Evolutionary conservation across 2,888 invertebrate species (phyloP).

Genomic region (Hyles lineata): DNA sequence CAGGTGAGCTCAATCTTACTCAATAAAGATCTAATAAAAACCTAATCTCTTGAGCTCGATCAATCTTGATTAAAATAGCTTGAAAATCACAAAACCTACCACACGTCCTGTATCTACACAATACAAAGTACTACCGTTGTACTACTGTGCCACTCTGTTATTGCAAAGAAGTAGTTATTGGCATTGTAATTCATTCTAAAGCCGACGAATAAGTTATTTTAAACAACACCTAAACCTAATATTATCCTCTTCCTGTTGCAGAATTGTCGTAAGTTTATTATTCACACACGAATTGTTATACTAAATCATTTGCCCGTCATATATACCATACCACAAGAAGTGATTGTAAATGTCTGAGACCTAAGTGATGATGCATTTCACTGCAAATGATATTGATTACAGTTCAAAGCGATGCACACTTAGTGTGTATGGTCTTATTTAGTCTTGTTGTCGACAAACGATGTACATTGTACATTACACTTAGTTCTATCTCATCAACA

Average conservation of each 20-base stretch:
- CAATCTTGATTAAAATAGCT: no score
- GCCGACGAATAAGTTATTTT: background rate
- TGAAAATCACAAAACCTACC: no score
- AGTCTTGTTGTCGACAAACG: background rate
- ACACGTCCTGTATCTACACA: no score
- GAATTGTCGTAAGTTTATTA: background rate
- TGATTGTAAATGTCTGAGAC: background rate
- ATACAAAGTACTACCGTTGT: background rate
- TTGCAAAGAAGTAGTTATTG: background rate
- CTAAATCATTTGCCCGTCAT: background rate
- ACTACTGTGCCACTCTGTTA: background rate
- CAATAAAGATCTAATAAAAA: no score
- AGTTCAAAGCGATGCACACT: background rate
- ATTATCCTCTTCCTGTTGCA: background rate
- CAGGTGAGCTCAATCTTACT: no score
- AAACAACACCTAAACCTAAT: background rate
- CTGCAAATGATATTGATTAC: background rate
- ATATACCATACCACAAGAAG: background rate
- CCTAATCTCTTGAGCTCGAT: no score
- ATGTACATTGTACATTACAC: background rate
- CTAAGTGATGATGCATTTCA: background rate
- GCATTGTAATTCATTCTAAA: background rate
- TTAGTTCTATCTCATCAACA: no score
- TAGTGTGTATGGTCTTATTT: background rate
- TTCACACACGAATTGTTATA: no score